Evolutionary conservation across 1,140 invertebrate species (phyloP).

Genomic region (Cherax quadricarinatus): DNA sequence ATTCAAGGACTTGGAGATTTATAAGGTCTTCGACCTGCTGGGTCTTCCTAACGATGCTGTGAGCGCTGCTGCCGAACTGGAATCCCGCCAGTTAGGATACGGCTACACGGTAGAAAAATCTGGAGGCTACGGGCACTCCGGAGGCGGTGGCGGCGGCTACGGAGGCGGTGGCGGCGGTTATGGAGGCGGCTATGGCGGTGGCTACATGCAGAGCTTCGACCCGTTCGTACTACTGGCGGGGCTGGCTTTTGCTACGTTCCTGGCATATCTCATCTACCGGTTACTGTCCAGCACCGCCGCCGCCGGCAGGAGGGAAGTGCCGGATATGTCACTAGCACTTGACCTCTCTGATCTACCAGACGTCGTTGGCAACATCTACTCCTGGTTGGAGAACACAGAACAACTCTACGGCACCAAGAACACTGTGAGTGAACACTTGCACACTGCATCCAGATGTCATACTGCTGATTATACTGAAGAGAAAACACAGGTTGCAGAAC

Average conservation of each 20-base stretch:
- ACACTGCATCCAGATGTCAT: background rate
- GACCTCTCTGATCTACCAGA: conserved; percentile 54
- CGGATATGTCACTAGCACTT: conserved; percentile 38
- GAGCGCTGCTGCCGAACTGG: background rate
- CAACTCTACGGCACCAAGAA: background rate
- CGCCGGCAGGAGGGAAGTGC: conserved; percentile 5
- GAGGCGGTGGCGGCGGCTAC: conserved; percentile 29
- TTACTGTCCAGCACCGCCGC: conserved; percentile 50
- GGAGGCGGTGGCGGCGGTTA: background rate
- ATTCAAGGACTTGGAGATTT: conserved; percentile 55
- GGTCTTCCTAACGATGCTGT: conserved; percentile 25
- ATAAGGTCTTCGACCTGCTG: conserved; percentile 43
- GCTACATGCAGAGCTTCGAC: conserved; percentile 62
- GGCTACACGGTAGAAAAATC: conserved; percentile 35
- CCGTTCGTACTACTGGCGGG: conserved; percentile 62
- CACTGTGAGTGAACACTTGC: background rate
- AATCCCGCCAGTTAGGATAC: conserved; percentile 36
- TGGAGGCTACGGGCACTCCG: conserved; percentile 56
- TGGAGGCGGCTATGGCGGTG: conserved; percentile 7
- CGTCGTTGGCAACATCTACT: conserved; percentile 52
- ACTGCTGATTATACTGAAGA: no score
- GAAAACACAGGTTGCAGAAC: no score
- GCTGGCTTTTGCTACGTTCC: conserved; percentile 58
- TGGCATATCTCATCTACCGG: conserved; percentile 61
- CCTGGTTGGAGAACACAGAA: conserved; percentile 48